Conservation (phyloP, 2,888 invertebrate genomes). For the Pocota personata region DNA sequence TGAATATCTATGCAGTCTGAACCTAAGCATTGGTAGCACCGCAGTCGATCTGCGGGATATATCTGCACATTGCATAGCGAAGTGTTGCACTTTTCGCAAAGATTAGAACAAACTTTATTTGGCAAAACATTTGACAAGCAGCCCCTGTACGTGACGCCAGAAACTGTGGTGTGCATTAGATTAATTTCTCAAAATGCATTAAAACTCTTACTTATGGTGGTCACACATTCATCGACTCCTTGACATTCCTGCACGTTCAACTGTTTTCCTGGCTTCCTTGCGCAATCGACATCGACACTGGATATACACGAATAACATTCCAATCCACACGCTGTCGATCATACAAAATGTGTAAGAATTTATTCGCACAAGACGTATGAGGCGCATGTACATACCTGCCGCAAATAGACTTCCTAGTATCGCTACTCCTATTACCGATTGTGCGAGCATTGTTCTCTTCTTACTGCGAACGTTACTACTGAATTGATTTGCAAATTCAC, state of each 20-base stretch:
- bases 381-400: slow-evolving; percentile 31
- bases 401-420: slow-evolving; percentile 8
- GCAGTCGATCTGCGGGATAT: slow-evolving; percentile 77
- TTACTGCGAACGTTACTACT: slow-evolving; percentile 11
- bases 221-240: slow-evolving; percentile 76
- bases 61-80: slow-evolving; percentile 79
- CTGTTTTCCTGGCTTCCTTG: slow-evolving; percentile 79
- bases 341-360: not conserved
- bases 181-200: not conserved
- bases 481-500: slow-evolving; percentile 6
- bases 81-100: slow-evolving; percentile 77
- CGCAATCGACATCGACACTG: slow-evolving; percentile 77
- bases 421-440: not conserved
- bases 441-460: slow-evolving; percentile 31
- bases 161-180: slow-evolving; percentile 62
- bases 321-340: slow-evolving; percentile 44
- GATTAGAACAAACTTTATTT: slow-evolving; percentile 77
- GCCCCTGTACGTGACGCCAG: slow-evolving; percentile 78
- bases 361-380: not conserved
- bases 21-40: slow-evolving; percentile 79
- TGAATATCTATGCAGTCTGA: slow-evolving; percentile 77
- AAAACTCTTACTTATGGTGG: slow-evolving; percentile 74
- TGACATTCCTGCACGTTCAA: slow-evolving; percentile 78
- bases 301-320: slow-evolving; percentile 80
- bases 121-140: slow-evolving; percentile 77